Percentiles rank a stretch among this genome's conserved stretches.
Evolutionary conservation across 2,113 vertebrate genomes (phyloP).

Genomic region (Urocolius indicus): DNA sequence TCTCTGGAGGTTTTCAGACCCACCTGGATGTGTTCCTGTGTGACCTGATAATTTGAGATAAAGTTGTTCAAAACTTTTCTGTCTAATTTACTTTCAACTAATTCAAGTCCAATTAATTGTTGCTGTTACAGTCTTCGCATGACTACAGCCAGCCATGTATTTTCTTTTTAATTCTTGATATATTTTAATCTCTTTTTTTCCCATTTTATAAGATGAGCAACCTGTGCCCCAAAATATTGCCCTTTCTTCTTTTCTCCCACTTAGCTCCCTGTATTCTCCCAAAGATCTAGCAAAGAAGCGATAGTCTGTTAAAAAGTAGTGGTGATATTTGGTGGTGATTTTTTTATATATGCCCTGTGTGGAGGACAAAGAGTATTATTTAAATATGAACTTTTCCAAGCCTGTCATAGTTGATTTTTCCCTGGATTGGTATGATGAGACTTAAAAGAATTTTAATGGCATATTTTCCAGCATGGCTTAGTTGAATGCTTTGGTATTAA

Average conservation of each 20-base stretch:
- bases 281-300: not conserved
- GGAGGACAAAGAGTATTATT: slow-evolving; percentile 7
- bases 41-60: not conserved
- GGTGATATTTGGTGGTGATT: slow-evolving; percentile 19
- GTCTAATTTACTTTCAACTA: not conserved
- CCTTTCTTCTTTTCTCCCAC: not conserved
- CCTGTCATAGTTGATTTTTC: slow-evolving; percentile 16
- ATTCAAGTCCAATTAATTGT: not conserved
- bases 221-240: not conserved
- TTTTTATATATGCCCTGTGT: not conserved
- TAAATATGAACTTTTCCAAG: slow-evolving; percentile 44
- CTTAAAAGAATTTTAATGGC: slow-evolving; percentile 36
- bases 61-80: not conserved
- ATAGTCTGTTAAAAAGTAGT: not conserved
- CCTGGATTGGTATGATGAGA: slow-evolving; percentile 39
- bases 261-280: not conserved
- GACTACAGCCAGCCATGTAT: not conserved
- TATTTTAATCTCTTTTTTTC: not conserved
- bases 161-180: not conserved
- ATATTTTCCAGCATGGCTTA: slow-evolving; percentile 18
- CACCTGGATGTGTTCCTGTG: too few relatives aligned
- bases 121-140: not conserved
- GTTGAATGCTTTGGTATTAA: not conserved
- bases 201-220: not conserved
- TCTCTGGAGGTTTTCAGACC: too few relatives aligned